Evolutionary conservation across 2,113 vertebrate genomes (phyloP), one percentile per base, ranked within the genome.

Genomic region (Saccopteryx leptura): DNA sequence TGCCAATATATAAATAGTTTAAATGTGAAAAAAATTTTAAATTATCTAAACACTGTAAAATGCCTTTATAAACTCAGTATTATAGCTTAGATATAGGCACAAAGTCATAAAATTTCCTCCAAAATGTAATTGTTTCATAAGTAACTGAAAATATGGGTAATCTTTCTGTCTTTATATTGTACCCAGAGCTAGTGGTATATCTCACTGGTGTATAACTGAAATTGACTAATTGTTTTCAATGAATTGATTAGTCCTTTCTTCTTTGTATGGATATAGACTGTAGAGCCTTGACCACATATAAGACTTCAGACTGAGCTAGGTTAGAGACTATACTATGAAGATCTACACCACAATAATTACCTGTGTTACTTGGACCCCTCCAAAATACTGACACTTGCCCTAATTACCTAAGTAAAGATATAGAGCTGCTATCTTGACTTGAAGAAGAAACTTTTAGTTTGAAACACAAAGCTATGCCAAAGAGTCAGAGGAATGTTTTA

Each of bases 1-100:
- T 95, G 33, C 31, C 26, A 78, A 90, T 48, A 88, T 79, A 87
- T 61, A 96, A 28, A 79, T 39, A 91, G 26, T 74, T 85, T 85
- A 91, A 95, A 85, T 65, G 28, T 56, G 58, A 91, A 80, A 46
- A 52, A 91, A 80, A 46, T 66, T 79, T 76, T 10, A 3, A 58
- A 65, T 84, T 87, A 75, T 58, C 4, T 46, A 15, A 91, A 85
- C 14, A 46, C 56, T 85, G 17, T 86, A 75, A 69, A 87, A 79
- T 19, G 23, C 76, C 89, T 19, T 75, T 91, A 90, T 76, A 72
- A 74, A 48, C 33, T 60, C 19, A 39, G 39, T 68, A 8, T 82
- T 72, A 56, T 46, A 68, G 21, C 26, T 82, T 69, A 10, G 8
- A 9, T 56, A 54, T 24, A 81, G 14, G 31, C 61, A 88, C n/a